Percentiles rank a stretch among this genome's conserved stretches.
Conservation (phyloP, 2,888 invertebrate genomes). For the Chrysopilus asiliformis region DNA sequence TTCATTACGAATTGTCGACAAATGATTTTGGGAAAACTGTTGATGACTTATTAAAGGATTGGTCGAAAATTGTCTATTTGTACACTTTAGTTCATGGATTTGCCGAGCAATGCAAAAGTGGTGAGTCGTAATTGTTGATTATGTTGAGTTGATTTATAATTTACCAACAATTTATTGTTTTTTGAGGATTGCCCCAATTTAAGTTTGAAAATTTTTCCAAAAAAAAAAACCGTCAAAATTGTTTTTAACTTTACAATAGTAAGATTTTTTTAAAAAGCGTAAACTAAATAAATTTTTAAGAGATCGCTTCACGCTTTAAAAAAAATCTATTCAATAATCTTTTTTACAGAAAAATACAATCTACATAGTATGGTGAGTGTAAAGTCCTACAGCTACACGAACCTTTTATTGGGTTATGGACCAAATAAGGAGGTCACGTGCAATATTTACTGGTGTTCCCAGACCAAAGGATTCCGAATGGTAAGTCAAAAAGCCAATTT, state of each 20-base stretch:
- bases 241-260: too few relatives aligned
- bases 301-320: too few relatives aligned
- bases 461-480: conserved; percentile 61
- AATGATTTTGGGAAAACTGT: conserved; percentile 71
- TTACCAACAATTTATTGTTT: conserved; percentile 7
- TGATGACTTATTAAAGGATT: conserved; percentile 76
- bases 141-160: conserved; percentile 4
- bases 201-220: too few relatives aligned
- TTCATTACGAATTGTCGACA: conserved; percentile 81
- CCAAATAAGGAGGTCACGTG: conserved; percentile 72
- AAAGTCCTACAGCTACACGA: conserved; percentile 86
- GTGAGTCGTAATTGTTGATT: conserved; percentile 37
- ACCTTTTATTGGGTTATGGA: conserved; percentile 80
- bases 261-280: too few relatives aligned
- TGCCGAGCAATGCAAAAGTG: conserved; percentile 61
- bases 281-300: too few relatives aligned
- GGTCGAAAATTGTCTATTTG: conserved; percentile 83
- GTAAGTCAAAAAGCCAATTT: conserved; percentile 32
- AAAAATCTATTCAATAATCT: too few relatives aligned
- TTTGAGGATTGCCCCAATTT: too few relatives aligned
- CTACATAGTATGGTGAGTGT: conserved; percentile 61
- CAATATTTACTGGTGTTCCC: conserved; percentile 65
- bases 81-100: conserved; percentile 76
- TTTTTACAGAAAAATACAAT: conserved; percentile 44
- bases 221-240: too few relatives aligned